phyloP scores from a whole-genome alignment of 2,888 invertebrate genomes.

The Elegia similella region DNA sequence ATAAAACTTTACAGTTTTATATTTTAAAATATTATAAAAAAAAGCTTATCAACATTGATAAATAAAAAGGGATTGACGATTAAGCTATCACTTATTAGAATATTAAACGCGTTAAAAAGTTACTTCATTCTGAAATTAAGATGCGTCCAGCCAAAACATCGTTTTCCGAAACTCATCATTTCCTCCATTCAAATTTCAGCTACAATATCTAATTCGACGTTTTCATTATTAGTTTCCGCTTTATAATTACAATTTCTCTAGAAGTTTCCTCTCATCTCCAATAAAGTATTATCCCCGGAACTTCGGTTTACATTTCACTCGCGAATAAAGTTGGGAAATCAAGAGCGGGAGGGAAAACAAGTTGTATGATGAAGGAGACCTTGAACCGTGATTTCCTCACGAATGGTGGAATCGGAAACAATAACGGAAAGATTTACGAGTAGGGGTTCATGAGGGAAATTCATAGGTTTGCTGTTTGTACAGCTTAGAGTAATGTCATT shows the following conservation, averaged over 20 bases:
- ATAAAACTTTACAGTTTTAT: no score
- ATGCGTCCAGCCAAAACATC: neutral
- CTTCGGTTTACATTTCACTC: slow-evolving; percentile 6
- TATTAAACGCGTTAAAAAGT: no score
- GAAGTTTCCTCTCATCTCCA: neutral
- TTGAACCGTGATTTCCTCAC: slow-evolving; percentile 19
- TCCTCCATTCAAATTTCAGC: neutral
- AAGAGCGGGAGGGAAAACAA: neutral
- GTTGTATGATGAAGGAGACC: slow-evolving; percentile 15
- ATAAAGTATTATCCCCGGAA: neutral
- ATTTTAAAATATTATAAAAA: no score
- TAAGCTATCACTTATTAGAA: no score
- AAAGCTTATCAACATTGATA: no score
- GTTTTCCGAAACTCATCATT: neutral
- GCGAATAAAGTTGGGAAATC: neutral
- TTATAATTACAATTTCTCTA: neutral
- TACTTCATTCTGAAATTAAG: no score
- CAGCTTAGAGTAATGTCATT: slow-evolving; percentile 23
- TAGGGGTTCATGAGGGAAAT: slow-evolving; percentile 12
- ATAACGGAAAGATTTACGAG: slow-evolving; percentile 26
- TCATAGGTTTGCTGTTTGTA: slow-evolving; percentile 11
- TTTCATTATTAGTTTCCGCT: neutral
- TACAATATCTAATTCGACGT: neutral
- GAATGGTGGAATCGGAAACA: slow-evolving; percentile 26
- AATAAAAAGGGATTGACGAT: no score